Base-by-base conservation (phyloP, 2,888 invertebrate species). In the Oscheius onirici region DNA sequence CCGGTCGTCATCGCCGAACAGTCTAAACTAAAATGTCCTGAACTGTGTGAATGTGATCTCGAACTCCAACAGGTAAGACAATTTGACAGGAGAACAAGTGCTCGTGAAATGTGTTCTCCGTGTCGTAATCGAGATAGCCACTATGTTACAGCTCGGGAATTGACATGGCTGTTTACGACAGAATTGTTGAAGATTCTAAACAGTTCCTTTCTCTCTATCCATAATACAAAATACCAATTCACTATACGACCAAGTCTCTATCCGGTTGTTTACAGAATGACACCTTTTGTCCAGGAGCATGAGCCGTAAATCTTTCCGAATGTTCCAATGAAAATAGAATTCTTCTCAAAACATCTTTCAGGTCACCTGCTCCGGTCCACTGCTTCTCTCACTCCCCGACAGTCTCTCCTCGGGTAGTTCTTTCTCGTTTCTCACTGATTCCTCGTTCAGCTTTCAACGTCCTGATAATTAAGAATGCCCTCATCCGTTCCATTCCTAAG, bases 331-430 rank as follows among this genome's bases (percentile, higher is more conserved):
- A n/a, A n/a, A n/a, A n/a, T n/a, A n/a, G n/a, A n/a, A n/a, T n/a
- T n/a, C n/a, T n/a, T n/a, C n/a, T 34, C 34, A 34, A 34, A 34
- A 34, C 0, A 34, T 1, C 0, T 26, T 69, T 69, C 68, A 78
- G 78, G 75, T 78, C 20, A 73, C 51, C 58, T 78, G 78, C 54
- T 73, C 74, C 20, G 76, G 78, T 24, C 69, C 52, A 34, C 68
- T 70, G 52, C 60, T 76, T 22, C 61, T 76, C 24, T 69, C 72
- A 11, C 46, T 78, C 3, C 78, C 78, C 13, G 76, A 78, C 46
- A 63, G 72, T 8, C 26, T 78, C 41, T 75, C 78, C 0, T 71
- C 8, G 34, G 34, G 34, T 34, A 34, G 34, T 11, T 51, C 8
- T 17, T 17, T 17, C 8, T 8, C 11, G 11, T n/a, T 17, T n/a